Base-by-base conservation (phyloP, 2,797 vertebrate genomes). In the Crocidura indochinensis region DNA sequence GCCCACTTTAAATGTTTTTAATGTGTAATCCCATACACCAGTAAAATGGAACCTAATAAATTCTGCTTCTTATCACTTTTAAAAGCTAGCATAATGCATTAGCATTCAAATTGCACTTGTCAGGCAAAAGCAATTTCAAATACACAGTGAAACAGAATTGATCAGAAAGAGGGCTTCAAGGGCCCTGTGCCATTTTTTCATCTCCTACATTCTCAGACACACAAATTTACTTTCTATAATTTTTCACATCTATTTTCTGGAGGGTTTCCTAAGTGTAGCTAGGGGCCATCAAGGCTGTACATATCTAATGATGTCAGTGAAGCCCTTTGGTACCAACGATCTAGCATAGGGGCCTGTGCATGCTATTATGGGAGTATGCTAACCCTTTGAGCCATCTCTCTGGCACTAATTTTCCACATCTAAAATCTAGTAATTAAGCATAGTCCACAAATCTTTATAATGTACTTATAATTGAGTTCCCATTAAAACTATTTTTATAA, bases 21-120 rank as follows among this genome's bases (percentile, higher is more conserved):
- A 76, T 72, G 29, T 62, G 0, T 51, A 95, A 88, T 81, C 24
- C 69, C 85, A 38, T 60, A 51, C 15, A 53, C 27, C 0, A 10
- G 68, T 74, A 88, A 92, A 94, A 87, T 85, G 64, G 83, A 75
- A 87, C 64, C 72, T 90, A 68, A n/a, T 29, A 15, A 95, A 69
- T 73, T 67, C 93, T 73, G 85, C 20, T 83, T 91, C 73, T n/a
- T 82, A 67, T 15, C 12, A 86, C 26, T 79, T 89, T 77, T 85
- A 47, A 85, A 94, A 90, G 71, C 11, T 62, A 71, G 44, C 14
- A 46, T 84, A 94, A 67, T 77, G 24, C 38, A 68, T 64, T 44
- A 65, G 51, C 26, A 83, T 77, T 91, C n/a, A 86, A 72, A 51
- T 6, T 75, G 60, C 19, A 51, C 31, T 83, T 69, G 17, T 49